Conservation (phyloP, 2,797 vertebrate species). For the Mormyrus proboscirostris region DNA sequence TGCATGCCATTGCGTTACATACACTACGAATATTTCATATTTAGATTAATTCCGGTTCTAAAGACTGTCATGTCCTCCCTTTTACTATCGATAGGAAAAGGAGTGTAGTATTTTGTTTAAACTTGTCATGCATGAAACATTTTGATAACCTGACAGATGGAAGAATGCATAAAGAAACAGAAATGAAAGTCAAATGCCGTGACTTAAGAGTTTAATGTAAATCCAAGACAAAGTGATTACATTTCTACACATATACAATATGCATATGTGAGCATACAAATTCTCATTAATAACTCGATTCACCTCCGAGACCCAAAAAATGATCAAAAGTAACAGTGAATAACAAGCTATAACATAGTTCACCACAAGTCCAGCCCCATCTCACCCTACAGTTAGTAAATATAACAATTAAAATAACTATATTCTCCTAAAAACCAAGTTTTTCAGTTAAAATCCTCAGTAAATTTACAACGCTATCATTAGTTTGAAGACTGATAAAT, state of each 20-base stretch:
- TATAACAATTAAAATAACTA: slow-evolving; percentile 98
- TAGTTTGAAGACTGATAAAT: slow-evolving; percentile 98
- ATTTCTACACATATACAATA: slow-evolving; percentile 99
- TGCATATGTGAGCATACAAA: slow-evolving; percentile 99
- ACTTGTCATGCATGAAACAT: neutral
- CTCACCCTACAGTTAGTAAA: slow-evolving; percentile 98
- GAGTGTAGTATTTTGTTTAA: neutral
- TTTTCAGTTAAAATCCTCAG: slow-evolving; percentile 96
- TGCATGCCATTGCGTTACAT: neutral
- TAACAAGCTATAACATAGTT: slow-evolving; percentile 99
- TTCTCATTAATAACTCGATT: slow-evolving; percentile 99
- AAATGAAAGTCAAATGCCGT: slow-evolving; percentile 56
- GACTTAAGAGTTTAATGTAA: slow-evolving; percentile 99
- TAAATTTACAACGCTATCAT: slow-evolving; percentile 97
- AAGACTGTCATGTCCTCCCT: neutral
- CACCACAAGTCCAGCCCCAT: slow-evolving; percentile 91
- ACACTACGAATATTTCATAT: neutral
- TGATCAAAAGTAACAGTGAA: slow-evolving; percentile 99
- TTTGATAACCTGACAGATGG: neutral
- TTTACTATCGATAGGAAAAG: neutral
- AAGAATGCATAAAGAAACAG: neutral
- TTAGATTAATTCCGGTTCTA: slow-evolving; percentile 2
- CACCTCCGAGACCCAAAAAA: slow-evolving; percentile 99
- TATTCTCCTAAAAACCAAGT: slow-evolving; percentile 91
- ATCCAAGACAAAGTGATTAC: slow-evolving; percentile 99